These are phyloP conservation scores for cattle (Bos taurus) DNA, from an alignment of 2,113 vertebrate species.

Conservation along the genomic window DNA sequence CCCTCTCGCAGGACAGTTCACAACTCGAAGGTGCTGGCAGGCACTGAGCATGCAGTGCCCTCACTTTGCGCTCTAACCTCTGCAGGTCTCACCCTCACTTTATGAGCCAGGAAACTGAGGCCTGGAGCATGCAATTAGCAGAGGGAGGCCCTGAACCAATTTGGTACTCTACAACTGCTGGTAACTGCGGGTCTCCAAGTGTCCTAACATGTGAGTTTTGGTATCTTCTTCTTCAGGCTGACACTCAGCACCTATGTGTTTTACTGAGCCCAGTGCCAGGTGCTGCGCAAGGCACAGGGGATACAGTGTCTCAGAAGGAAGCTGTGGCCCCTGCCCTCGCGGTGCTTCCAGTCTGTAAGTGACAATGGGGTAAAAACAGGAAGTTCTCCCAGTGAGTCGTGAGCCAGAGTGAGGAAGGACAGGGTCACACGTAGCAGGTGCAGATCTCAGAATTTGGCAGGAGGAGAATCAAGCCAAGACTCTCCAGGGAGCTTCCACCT, in stretches of 20 bases:
- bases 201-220: neutral
- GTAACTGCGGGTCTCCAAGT: neutral
- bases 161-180: neutral
- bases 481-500: neutral
- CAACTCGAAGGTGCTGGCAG: neutral
- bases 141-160: neutral
- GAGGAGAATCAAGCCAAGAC: neutral
- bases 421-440: neutral
- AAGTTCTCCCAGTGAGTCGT: neutral
- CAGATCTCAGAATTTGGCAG: neutral
- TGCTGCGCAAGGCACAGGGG: too few relatives aligned
- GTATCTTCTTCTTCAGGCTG: neutral
- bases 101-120: neutral
- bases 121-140: neutral
- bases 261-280: neutral
- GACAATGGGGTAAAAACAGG: neutral
- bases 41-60: fast-evolving
- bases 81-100: neutral
- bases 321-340: neutral
- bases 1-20: neutral
- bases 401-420: neutral
- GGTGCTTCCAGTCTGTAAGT: neutral
- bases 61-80: neutral
- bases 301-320: neutral
- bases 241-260: neutral